A percentile compares a stretch with the other conserved stretches of the same genome.
Evolutionary conservation across 2,888 invertebrate species (phyloP).

Genomic region (Phortica magna): DNA sequence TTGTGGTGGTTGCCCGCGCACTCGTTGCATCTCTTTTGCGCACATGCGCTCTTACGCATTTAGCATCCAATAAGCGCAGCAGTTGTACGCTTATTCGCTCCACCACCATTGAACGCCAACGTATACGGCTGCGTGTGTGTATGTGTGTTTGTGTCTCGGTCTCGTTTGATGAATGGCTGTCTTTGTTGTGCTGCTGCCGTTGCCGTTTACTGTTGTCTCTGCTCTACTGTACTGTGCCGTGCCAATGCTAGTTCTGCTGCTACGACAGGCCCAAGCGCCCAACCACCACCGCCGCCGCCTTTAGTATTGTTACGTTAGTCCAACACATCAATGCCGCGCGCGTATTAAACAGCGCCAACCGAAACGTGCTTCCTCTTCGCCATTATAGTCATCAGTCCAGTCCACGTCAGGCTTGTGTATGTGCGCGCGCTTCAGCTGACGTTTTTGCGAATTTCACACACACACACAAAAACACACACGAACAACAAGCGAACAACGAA

Average conservation of each 20-base stretch:
- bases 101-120: background rate
- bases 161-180: slow-evolving; percentile 21
- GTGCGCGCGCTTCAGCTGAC: background rate
- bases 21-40: background rate
- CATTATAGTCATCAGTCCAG: slow-evolving; percentile 9
- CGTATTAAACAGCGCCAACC: slow-evolving; percentile 33
- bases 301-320: slow-evolving; percentile 21
- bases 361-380: slow-evolving; percentile 38
- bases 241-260: background rate
- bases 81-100: background rate
- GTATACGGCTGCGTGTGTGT: slow-evolving; percentile 2
- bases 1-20: background rate
- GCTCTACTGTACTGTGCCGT: background rate
- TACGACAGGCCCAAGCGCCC: slow-evolving; percentile 34
- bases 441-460: slow-evolving; percentile 42
- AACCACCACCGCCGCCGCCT: slow-evolving; percentile 21
- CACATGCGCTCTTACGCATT: background rate
- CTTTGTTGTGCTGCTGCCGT: background rate
- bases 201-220: slow-evolving; percentile 26
- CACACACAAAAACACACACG: slow-evolving; percentile 16
- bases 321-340: slow-evolving; percentile 29
- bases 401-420: too few species aligned
- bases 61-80: background rate
- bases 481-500: slow-evolving; percentile 17
- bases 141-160: background rate